These are phyloP conservation scores for Centropus bengalensis DNA, from an alignment of 2,113 vertebrate species.

Conservation along the genomic window DNA sequence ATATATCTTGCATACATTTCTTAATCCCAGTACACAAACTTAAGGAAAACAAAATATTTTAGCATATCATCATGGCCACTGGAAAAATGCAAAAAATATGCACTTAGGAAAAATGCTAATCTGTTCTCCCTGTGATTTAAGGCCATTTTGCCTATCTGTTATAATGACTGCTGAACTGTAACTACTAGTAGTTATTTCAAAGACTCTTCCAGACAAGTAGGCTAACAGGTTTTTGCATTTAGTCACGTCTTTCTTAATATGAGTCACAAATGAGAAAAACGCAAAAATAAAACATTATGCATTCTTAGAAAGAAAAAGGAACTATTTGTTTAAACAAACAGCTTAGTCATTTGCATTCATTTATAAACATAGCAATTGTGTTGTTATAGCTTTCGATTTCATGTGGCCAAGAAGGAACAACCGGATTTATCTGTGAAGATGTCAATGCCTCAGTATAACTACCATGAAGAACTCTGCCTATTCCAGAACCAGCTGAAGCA, in stretches of 20 bases:
- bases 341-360: background rate
- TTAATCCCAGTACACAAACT: background rate
- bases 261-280: background rate
- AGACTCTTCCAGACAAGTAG: background rate
- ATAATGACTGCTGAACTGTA: background rate
- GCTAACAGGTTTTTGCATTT: background rate
- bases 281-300: background rate
- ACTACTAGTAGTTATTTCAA: background rate
- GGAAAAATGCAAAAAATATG: background rate
- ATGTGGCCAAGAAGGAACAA: background rate
- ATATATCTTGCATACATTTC: background rate
- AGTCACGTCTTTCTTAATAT: background rate
- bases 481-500: background rate
- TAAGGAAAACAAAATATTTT: background rate
- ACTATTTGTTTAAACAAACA: background rate
- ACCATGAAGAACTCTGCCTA: background rate
- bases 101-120: background rate
- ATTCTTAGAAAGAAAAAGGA: background rate
- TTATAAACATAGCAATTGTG: background rate
- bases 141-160: background rate
- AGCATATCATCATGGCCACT: background rate
- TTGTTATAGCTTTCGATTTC: background rate
- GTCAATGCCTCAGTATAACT: background rate
- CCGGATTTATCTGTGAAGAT: background rate
- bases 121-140: background rate